phyloP scores from a whole-genome alignment of 2,797 vertebrate species.

The Megalops cyprinoides region DNA sequence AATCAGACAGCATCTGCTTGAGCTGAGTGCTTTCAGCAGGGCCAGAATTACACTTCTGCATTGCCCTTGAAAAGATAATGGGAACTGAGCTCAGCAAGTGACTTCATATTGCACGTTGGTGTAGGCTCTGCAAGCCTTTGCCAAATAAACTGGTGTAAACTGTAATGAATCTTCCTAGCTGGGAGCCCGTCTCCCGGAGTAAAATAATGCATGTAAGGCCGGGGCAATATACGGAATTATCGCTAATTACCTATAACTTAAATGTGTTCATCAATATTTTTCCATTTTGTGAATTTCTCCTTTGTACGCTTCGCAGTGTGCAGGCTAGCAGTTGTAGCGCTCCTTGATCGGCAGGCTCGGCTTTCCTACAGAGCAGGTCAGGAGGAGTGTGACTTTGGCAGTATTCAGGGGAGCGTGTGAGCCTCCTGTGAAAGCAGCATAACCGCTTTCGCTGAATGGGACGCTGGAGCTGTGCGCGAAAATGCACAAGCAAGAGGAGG shows the following conservation, averaged over 20 bases:
- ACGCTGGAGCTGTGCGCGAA: too few species aligned
- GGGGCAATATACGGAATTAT: background rate
- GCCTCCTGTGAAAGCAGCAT: too few species aligned
- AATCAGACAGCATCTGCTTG: constrained; percentile 12
- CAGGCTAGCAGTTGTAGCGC: too few species aligned
- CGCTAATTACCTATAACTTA: background rate
- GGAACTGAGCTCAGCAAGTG: background rate
- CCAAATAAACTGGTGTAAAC: constrained; percentile 7
- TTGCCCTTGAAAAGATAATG: constrained; percentile 8
- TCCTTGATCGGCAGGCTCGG: too few species aligned
- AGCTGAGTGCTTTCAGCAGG: background rate
- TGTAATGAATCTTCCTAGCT: constrained; percentile 4
- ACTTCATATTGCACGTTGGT: constrained; percentile 10
- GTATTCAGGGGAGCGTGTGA: too few species aligned
- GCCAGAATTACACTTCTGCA: background rate
- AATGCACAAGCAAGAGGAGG: too few species aligned
- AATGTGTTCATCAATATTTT: too few species aligned
- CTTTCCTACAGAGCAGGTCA: too few species aligned
- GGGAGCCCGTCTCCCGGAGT: background rate
- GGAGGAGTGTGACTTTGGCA: too few species aligned
- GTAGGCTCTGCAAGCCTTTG: background rate
- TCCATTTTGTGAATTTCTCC: background rate
- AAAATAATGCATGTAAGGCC: too few species aligned
- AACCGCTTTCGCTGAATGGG: too few species aligned
- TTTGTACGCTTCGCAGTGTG: background rate